A percentile compares a stretch with the other conserved stretches of the same genome.
phyloP scores from a whole-genome alignment of 2,113 vertebrate genomes.

The Raja brachyura region DNA sequence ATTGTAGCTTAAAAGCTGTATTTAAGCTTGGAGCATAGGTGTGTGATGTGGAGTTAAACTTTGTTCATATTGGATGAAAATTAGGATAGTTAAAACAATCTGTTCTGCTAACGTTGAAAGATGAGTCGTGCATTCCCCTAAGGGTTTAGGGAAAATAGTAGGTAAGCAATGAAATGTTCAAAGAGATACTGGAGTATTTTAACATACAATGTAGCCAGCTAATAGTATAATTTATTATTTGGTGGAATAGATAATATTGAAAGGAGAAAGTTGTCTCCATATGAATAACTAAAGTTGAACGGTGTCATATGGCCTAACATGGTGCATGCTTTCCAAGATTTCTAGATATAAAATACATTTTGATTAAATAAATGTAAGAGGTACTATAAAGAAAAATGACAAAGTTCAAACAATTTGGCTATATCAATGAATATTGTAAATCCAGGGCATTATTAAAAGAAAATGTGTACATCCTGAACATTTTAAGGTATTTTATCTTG shows the following conservation, averaged over 20 bases:
- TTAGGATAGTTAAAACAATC: constrained; percentile 19
- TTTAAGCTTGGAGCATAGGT: neutral
- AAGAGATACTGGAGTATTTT: neutral
- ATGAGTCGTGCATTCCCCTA: neutral
- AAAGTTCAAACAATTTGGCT: neutral
- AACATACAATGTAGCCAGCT: neutral
- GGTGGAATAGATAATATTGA: neutral
- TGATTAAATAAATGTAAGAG: neutral
- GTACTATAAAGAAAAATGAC: neutral
- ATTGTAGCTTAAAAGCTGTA: neutral
- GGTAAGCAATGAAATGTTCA: neutral
- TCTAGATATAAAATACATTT: neutral
- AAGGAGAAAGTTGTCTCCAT: neutral
- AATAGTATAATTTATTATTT: too few species aligned
- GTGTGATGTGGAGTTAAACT: neutral
- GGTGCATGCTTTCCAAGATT: neutral
- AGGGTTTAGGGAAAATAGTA: neutral
- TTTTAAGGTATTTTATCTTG: neutral
- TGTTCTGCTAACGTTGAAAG: neutral
- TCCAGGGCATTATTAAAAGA: neutral
- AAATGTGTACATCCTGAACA: neutral
- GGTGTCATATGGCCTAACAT: neutral
- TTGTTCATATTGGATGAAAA: neutral
- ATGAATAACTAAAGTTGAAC: neutral
- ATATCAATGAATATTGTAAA: neutral